Evolutionary conservation across 1,140 invertebrate genomes (phyloP), one percentile per base, ranked within the genome.

Genomic region (Caenorhabditis inopinata): DNA sequence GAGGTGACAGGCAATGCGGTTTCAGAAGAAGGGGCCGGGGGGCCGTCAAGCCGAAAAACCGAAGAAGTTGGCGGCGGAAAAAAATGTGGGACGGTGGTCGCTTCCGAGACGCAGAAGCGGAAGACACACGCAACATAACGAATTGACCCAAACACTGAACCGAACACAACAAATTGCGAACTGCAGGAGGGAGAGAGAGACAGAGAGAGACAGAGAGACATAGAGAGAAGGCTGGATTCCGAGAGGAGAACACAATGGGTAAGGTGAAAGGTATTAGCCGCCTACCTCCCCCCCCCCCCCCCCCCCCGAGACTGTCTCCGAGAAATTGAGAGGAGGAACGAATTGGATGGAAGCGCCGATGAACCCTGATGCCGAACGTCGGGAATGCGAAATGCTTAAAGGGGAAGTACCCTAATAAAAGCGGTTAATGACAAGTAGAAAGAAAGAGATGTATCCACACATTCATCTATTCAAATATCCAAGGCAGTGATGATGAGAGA

Each of bases 111-210:
- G 58, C 58, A 68, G 58, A 68, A 68, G 58, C 38, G 35, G 58
- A 68, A 68, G 58, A 68, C 1, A 42, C 23, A 21, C 29, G 58
- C 32, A 68, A 68, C 58, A 68, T 68, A 32, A 42, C 29, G 32
- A n/a, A 68, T 68, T 68, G 58, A 68, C 58, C 58, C 32, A 68
- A 38, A 29, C n/a, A 42, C 4, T 23, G 11, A 9, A 11, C 29
- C 58, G 58, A 68, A 68, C 58, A 68, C 58, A n/a, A n/a, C n/a
- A 68, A 68, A 68, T 68, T 68, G 58, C 58, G 38, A 38, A 42
- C 5, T 38, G 53, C 16, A 62, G 11, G 16, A 58, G 32, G 16
- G 9, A 32, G 23, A n/a, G 51, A 32, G 23, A 16, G 23, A 58
- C 16, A 9, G n/a, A 38, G n/a, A 35, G 12, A 35, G 12, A 35